Base-by-base conservation (phyloP, 2,113 vertebrate species). In the Nothobranchius kuhntae region DNA sequence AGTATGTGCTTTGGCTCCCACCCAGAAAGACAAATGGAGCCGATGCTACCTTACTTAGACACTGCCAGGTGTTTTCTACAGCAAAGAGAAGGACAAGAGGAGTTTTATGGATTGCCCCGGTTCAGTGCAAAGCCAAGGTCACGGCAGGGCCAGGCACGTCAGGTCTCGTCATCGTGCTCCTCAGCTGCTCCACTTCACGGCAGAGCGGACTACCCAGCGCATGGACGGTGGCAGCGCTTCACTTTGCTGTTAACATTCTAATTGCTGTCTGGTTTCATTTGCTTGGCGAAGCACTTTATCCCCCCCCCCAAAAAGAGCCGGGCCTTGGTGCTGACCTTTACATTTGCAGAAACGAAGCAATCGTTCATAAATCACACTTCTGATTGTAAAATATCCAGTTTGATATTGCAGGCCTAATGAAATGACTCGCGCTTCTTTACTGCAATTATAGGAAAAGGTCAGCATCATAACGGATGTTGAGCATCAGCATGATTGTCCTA, bases 371-470 rank as follows among this genome's bases (percentile, higher is more conserved):
- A 85, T 82, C 79, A 82, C 76, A 63, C 54, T 61, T 40, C 71
- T 62, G 64, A 65, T 82, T 78, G 73, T 81, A 72, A 86, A 83
- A 84, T 89, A 86, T 86, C 85, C 83, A 52, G 77, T 82, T 86
- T 87, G 85, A 79, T 86, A 86, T 77, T 45, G 71, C 63, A 26
- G 57, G 54, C 57, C 72, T 88, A 85, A 86, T 88, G 84, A 87
- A 90, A 90, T 60, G 68, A 72, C 77, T 84, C 54, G 6, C 75
- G 68, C 79, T 82, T 74, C 79, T 88, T 81, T 82, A 77, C 72
- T 56, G 81, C 84, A 84, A 88, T 88, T 85, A 87, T 82, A 68
- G 60, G 77, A 80, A 89, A 88, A 89, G 89, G 87, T 90, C 87
- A 88, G 59, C 15, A 68, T 65, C 84, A 87, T 86, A 87, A 88